These are phyloP conservation scores for Zonitis immaculata DNA, from an alignment of 2,888 invertebrate species.

Conservation along the genomic window DNA sequence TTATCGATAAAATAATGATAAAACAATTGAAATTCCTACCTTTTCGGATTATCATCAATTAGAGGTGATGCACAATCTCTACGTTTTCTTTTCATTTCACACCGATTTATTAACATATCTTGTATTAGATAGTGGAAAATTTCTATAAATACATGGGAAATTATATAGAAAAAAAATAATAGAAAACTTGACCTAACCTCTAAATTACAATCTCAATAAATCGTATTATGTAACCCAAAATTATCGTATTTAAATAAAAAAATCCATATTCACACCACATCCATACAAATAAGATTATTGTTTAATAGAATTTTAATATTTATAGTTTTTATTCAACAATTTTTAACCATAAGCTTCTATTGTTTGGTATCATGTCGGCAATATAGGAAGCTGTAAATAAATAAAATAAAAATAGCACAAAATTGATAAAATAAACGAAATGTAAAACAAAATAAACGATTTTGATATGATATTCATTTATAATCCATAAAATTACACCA, in stretches of 20 bases:
- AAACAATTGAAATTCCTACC: slow-evolving; percentile 34
- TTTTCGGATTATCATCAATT: slow-evolving; percentile 49
- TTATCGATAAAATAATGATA: not conserved
- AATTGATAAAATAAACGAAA: not conserved
- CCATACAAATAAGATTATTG: not conserved
- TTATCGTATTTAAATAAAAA: not conserved
- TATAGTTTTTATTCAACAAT: not conserved
- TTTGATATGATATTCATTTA: too few species aligned
- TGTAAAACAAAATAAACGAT: not conserved
- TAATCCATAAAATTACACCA: too few species aligned
- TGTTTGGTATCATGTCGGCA: not conserved
- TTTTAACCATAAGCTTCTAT: not conserved
- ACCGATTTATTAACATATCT: slow-evolving; percentile 43
- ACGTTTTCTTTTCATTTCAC: slow-evolving; percentile 47
- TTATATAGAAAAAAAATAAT: not conserved
- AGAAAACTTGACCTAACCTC: not conserved
- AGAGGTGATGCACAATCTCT: slow-evolving; percentile 40
- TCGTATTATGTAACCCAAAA: not conserved
- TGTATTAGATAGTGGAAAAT: not conserved
- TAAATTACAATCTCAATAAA: not conserved
- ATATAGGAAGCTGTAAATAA: not conserved
- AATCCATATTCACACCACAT: not conserved
- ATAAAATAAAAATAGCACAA: not conserved
- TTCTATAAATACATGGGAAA: not conserved
- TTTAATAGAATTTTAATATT: too few species aligned